Percentiles rank a stretch among this genome's conserved stretches.
Evolutionary conservation across 2,113 vertebrate species (phyloP).

Genomic region (Erpornis zantholeuca): DNA sequence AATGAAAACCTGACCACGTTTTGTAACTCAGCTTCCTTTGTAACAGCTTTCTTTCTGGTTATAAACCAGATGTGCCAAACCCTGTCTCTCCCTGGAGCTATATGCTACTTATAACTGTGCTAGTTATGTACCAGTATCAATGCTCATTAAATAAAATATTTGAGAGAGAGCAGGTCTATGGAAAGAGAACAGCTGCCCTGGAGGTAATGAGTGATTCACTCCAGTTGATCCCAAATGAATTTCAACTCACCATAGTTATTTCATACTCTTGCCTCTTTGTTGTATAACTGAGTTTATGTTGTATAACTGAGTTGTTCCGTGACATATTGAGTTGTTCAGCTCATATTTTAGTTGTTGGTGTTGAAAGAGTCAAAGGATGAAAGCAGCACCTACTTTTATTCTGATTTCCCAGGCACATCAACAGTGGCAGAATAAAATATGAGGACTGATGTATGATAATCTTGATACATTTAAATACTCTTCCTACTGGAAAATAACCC

Average conservation of each 20-base stretch:
- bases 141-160: not conserved
- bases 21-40: not conserved
- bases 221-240: not conserved
- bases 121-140: not conserved
- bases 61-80: not conserved
- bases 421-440: not conserved
- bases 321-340: not conserved
- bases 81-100: not conserved
- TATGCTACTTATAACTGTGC: not conserved
- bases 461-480: not conserved
- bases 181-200: slow-evolving; percentile 19
- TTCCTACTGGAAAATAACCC: not conserved
- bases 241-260: not conserved
- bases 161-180: not conserved
- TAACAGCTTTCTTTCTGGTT: not conserved
- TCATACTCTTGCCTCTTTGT: not conserved
- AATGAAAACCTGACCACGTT: not conserved
- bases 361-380: not conserved
- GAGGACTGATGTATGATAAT: not conserved
- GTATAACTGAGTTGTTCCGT: not conserved
- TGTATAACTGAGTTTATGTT: slow-evolving; percentile 23
- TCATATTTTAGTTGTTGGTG: not conserved
- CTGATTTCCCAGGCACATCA: not conserved
- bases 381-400: not conserved
- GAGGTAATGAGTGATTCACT: slow-evolving; percentile 28